phyloP scores from a whole-genome alignment of 2,113 vertebrate genomes.

The Paradisaea rubra region DNA sequence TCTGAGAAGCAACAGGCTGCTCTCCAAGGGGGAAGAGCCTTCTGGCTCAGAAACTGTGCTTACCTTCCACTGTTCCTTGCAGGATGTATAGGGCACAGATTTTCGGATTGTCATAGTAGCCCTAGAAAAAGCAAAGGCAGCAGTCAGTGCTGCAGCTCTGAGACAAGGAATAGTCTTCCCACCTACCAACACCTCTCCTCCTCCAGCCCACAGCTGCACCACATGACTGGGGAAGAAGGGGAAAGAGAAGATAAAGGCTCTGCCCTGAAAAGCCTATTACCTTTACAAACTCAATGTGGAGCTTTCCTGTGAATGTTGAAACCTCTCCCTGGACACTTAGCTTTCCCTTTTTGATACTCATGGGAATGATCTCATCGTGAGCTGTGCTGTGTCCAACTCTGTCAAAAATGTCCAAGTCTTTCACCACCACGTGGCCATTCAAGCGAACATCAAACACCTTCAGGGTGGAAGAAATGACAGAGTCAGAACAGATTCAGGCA shows the following conservation, averaged over 20 bases:
- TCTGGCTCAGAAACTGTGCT: slow-evolving; percentile 50
- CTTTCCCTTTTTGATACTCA: slow-evolving; percentile 91
- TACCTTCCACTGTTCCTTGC: slow-evolving; percentile 92
- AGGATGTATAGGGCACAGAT: slow-evolving; percentile 95
- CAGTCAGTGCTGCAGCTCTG: neutral
- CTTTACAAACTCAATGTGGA: slow-evolving; percentile 96
- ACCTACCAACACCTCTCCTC: neutral
- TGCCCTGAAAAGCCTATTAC: slow-evolving; percentile 60
- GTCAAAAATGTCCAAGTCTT: slow-evolving; percentile 97
- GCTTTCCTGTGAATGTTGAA: slow-evolving; percentile 95
- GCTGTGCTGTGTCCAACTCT: slow-evolving; percentile 96
- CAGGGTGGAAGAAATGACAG: slow-evolving; percentile 3
- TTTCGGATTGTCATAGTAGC: slow-evolving; percentile 99
- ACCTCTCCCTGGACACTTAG: slow-evolving; percentile 93
- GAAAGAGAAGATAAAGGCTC: neutral
- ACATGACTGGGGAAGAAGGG: neutral
- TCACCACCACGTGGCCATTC: slow-evolving; percentile 93
- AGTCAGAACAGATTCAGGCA: neutral
- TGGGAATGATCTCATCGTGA: slow-evolving; percentile 91
- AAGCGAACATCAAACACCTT: slow-evolving; percentile 97
- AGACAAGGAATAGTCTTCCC: neutral
- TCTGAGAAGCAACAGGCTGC: slow-evolving; percentile 47
- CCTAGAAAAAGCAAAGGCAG: slow-evolving; percentile 70
- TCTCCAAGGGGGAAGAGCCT: slow-evolving; percentile 6
- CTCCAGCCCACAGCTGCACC: neutral